phyloP scores from a whole-genome alignment of 2,888 invertebrate genomes.

The Bruchidius siliquastri region DNA sequence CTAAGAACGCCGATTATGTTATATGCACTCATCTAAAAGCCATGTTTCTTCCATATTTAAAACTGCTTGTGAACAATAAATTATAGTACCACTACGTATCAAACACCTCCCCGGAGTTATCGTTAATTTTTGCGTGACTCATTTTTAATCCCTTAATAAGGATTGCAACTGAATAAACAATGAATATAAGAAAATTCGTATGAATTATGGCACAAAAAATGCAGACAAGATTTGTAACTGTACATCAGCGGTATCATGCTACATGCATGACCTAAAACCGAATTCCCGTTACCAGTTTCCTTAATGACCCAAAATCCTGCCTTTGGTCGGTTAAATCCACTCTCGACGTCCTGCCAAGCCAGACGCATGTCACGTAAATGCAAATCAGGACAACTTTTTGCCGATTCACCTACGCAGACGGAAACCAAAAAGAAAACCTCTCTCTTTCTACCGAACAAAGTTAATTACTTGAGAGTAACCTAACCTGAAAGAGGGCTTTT shows the following conservation, averaged over 20 bases:
- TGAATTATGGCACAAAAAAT: background rate
- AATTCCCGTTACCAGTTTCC: background rate
- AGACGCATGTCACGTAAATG: background rate
- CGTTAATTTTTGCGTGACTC: too few species aligned
- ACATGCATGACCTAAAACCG: background rate
- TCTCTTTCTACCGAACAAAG: slow-evolving; percentile 1
- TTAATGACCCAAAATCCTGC: background rate
- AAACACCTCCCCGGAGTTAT: too few species aligned
- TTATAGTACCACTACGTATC: too few species aligned
- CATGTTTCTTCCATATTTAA: too few species aligned
- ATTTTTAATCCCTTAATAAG: background rate
- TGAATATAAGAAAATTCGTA: background rate
- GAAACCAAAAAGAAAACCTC: too few species aligned
- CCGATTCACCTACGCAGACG: too few species aligned
- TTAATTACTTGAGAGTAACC: slow-evolving; percentile 14
- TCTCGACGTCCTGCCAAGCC: background rate
- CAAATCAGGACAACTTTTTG: too few species aligned
- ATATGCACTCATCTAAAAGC: too few species aligned
- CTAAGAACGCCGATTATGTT: too few species aligned
- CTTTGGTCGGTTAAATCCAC: background rate
- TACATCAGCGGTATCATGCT: background rate
- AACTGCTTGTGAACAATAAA: too few species aligned
- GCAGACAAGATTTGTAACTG: background rate
- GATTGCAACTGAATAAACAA: background rate
- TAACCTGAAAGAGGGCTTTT: slow-evolving; percentile 16